phyloP scores from a whole-genome alignment of 2,888 invertebrate species.

The Eulithis testata region DNA sequence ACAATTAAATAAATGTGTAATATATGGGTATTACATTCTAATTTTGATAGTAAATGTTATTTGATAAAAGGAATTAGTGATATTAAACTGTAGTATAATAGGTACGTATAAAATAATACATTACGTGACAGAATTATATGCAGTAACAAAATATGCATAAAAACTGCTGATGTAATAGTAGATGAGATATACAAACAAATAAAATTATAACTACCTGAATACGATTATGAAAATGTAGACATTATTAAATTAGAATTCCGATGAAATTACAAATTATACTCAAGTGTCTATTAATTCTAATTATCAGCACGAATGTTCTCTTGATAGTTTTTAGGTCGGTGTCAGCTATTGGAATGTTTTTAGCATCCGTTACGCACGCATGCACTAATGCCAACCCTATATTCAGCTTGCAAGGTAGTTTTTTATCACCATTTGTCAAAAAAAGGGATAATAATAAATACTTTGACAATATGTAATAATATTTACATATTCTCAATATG shows the following conservation, averaged over 20 bases:
- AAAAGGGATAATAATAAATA: too few species aligned
- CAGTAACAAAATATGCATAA: too few species aligned
- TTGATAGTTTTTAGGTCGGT: constrained; percentile 45
- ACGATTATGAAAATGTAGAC: constrained; percentile 7
- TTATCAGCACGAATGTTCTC: constrained; percentile 46
- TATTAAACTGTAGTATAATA: too few species aligned
- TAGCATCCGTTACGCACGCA: constrained; percentile 25
- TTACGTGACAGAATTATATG: too few species aligned
- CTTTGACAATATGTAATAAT: too few species aligned
- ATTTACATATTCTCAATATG: too few species aligned
- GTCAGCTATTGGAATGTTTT: constrained; percentile 27
- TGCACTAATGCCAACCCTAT: constrained; percentile 11
- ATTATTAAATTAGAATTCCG: constrained; percentile 30
- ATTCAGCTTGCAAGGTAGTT: constrained; percentile 5
- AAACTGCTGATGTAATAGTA: neutral
- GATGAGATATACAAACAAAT: neutral
- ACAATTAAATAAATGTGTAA: constrained; percentile 13
- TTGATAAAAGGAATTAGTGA: too few species aligned
- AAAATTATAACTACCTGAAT: constrained; percentile 2
- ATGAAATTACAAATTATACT: constrained; percentile 37
- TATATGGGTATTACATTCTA: neutral
- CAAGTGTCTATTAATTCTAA: constrained; percentile 29
- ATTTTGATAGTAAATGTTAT: neutral
- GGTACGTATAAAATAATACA: too few species aligned
- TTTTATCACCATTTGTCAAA: constrained; percentile 2